A percentile compares a stretch with the other conserved stretches of the same genome.
Conservation (phyloP, 2,113 vertebrate genomes). For the Passer domesticus region DNA sequence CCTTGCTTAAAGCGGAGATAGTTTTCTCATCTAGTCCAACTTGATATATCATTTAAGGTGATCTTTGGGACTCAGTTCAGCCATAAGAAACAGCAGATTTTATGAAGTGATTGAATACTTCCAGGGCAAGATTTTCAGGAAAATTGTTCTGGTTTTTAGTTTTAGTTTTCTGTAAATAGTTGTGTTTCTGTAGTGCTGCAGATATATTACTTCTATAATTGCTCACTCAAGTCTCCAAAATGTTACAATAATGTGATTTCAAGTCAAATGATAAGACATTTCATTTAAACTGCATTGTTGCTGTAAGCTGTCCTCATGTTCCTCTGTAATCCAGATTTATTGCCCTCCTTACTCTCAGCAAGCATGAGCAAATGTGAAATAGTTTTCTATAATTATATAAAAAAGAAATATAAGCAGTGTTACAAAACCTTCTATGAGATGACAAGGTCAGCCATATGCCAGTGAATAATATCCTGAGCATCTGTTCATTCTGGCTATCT, state of each 20-base stretch:
- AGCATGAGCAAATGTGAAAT: not conserved
- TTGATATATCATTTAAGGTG: not conserved
- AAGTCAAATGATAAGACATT: not conserved
- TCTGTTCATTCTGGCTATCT: not conserved
- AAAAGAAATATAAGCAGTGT: not conserved
- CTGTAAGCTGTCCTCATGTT: not conserved
- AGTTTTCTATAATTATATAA: conserved; percentile 4
- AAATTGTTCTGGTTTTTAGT: not conserved
- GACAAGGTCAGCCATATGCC: not conserved
- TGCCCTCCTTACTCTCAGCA: not conserved
- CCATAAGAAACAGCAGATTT: not conserved
- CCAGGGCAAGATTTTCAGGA: not conserved
- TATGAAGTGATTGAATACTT: not conserved
- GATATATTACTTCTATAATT: not conserved
- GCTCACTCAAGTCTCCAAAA: not conserved
- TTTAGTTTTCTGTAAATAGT: not conserved
- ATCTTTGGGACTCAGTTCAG: not conserved
- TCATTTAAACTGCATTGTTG: not conserved
- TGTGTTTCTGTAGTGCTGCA: not conserved
- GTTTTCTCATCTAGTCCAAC: not conserved
- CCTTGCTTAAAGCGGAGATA: not conserved
- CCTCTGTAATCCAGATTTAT: conserved; percentile 19
- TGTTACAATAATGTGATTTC: not conserved
- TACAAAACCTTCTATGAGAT: not conserved
- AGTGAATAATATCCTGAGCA: conserved; percentile 9